These are phyloP conservation scores for Anthopleura sola DNA, from an alignment of 64 coral and sea anemone species.

Conservation along the genomic window DNA sequence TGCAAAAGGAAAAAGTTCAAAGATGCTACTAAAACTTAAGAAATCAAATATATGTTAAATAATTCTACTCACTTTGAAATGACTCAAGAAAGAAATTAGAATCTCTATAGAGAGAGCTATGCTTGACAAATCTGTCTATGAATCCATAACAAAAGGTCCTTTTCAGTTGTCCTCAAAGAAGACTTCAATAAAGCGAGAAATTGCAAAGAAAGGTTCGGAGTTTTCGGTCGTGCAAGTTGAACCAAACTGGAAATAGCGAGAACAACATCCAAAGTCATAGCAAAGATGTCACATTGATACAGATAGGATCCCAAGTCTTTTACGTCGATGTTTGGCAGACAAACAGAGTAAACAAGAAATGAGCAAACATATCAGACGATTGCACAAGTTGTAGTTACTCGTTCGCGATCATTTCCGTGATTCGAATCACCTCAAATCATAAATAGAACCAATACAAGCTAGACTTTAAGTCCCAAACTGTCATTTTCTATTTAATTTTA, in stretches of 20 bases:
- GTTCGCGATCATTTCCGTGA: constrained; percentile 11
- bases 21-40: background rate
- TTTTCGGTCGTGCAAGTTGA: background rate
- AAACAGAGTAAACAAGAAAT: constrained; percentile 8
- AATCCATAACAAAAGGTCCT: background rate
- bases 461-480: background rate
- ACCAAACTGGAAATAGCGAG: background rate
- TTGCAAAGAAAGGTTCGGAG: background rate
- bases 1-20: background rate
- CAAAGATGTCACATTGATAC: constrained; percentile 11
- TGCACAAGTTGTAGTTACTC: background rate
- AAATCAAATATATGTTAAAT: background rate
- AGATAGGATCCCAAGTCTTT: background rate
- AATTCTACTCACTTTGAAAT: background rate
- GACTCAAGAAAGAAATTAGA: background rate
- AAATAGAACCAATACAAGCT: background rate
- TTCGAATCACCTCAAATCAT: constrained; percentile 3
- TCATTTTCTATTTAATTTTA: constrained; percentile 17
- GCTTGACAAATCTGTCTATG: background rate
- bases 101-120: background rate
- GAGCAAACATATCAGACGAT: constrained; percentile 16
- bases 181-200: background rate
- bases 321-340: constrained; percentile 15
- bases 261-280: background rate
- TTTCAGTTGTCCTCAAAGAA: background rate